phyloP scores from a whole-genome alignment of 2,113 vertebrate species.

The Cheilinus undulatus region DNA sequence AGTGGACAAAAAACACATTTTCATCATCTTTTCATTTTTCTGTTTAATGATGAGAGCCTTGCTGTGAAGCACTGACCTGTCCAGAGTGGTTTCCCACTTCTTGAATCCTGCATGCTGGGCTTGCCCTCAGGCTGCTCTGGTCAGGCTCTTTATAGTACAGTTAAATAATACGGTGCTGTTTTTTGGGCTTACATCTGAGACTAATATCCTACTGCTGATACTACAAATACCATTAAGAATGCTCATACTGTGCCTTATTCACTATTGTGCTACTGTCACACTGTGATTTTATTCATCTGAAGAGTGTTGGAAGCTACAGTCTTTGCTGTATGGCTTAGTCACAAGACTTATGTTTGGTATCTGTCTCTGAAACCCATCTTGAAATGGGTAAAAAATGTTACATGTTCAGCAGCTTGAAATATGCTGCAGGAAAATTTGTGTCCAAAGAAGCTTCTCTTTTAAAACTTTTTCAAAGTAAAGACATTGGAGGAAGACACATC shows the following conservation, averaged over 20 bases:
- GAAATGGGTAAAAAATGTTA: no score
- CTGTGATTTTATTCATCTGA: no score
- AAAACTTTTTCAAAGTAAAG: no score
- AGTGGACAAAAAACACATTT: slow-evolving; percentile 17
- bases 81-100: background rate
- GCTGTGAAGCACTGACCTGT: slow-evolving; percentile 4
- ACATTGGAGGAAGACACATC: no score
- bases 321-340: no score
- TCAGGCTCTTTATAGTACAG: background rate
- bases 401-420: no score
- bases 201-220: background rate
- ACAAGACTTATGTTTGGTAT: no score
- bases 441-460: no score
- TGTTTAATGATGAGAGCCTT: slow-evolving; percentile 1
- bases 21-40: background rate
- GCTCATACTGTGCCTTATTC: background rate
- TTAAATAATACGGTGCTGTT: background rate
- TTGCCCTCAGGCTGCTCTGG: background rate
- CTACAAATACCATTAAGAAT: background rate
- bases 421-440: no score
- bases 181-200: background rate
- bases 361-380: no score
- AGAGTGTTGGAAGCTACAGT: no score
- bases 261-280: no score
- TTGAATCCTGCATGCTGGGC: slow-evolving; percentile 11